These are phyloP conservation scores for Meteorus sp. DNA, from an alignment of 1,140 invertebrate genomes.

Conservation along the genomic window DNA sequence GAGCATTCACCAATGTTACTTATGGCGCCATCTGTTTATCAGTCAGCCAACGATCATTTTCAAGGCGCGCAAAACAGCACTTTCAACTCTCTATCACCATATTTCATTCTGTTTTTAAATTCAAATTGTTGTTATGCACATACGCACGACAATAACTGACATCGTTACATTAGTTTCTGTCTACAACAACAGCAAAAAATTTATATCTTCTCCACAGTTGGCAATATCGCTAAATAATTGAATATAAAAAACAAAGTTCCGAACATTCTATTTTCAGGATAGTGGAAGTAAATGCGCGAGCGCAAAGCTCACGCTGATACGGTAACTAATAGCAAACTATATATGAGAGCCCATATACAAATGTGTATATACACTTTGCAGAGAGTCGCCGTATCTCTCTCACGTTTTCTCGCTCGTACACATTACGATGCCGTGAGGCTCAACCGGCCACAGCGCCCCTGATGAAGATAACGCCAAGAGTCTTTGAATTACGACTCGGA, in stretches of 20 bases:
- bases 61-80: too few relatives aligned
- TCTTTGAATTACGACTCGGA: constrained; percentile 55
- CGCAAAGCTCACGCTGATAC: neutral
- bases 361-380: neutral
- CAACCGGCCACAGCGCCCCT: constrained; percentile 41
- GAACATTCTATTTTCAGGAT: too few relatives aligned
- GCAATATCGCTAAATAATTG: too few relatives aligned
- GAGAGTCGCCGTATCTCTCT: too few relatives aligned
- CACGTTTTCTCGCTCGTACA: too few relatives aligned
- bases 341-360: neutral
- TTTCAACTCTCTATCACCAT: too few relatives aligned
- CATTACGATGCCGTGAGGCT: neutral
- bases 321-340: constrained; percentile 6
- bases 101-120: too few relatives aligned
- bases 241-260: too few relatives aligned
- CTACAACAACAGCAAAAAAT: neutral
- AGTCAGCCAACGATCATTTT: neutral
- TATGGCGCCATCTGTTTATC: constrained; percentile 6
- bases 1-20: neutral
- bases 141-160: too few relatives aligned
- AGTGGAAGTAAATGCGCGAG: neutral
- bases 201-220: neutral
- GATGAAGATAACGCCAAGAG: constrained; percentile 59
- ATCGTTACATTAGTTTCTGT: neutral
- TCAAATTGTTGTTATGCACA: too few relatives aligned